A percentile compares a stretch with the other conserved stretches of the same genome.
phyloP scores from a whole-genome alignment of 1,140 invertebrate species.

The Trichogramma pretiosum region DNA sequence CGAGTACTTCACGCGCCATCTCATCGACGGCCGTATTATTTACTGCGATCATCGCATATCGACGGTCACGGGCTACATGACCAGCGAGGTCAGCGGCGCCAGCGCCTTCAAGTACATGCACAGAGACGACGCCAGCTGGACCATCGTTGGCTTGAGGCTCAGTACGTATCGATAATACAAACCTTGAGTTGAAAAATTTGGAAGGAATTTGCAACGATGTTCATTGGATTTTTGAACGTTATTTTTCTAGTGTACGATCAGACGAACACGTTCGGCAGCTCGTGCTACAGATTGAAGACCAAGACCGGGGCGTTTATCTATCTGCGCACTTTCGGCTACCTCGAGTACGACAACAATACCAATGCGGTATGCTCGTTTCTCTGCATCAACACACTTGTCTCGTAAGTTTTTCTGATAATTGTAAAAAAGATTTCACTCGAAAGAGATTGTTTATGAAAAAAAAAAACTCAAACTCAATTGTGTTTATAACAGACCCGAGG shows the following conservation, averaged over 20 bases:
- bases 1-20: constrained; percentile 77
- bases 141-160: constrained; percentile 70
- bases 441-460: background rate
- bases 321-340: constrained; percentile 65
- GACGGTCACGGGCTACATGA: constrained; percentile 74
- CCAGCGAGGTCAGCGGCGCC: constrained; percentile 67
- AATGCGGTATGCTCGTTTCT: constrained; percentile 71
- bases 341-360: constrained; percentile 64
- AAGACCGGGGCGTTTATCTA: constrained; percentile 74
- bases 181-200: too few relatives aligned
- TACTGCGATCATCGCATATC: constrained; percentile 79
- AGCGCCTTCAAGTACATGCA: constrained; percentile 82
- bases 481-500: constrained; percentile 47
- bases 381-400: constrained; percentile 73
- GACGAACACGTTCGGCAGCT: constrained; percentile 62
- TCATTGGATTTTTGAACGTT: too few relatives aligned
- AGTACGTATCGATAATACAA: too few relatives aligned
- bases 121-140: constrained; percentile 73
- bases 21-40: constrained; percentile 74
- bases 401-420: constrained; percentile 40
- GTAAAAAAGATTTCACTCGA: too few relatives aligned
- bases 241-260: constrained; percentile 68
- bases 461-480: constrained; percentile 8
- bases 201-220: background rate
- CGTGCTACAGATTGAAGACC: constrained; percentile 70